phyloP scores from a whole-genome alignment of 1,140 invertebrate species.

The Aphidius ervi region DNA sequence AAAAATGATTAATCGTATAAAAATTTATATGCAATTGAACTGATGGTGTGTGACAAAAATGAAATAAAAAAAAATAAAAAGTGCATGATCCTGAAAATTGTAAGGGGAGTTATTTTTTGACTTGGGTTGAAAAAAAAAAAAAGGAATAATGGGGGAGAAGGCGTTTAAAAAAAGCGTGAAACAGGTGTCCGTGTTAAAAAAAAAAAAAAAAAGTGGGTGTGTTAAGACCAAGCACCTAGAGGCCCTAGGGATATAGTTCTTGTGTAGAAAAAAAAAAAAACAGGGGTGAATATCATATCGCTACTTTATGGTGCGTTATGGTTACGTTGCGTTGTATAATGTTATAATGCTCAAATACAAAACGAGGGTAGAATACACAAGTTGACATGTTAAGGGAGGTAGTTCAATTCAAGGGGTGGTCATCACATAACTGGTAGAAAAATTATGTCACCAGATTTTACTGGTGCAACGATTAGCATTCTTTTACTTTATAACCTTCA shows the following conservation, averaged over 20 bases:
- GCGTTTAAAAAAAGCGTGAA: conserved; percentile 20
- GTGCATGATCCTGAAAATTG: too few relatives aligned
- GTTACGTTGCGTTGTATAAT: conserved; percentile 21
- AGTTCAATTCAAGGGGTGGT: conserved; percentile 7
- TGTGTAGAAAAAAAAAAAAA: not conserved
- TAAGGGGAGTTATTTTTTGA: too few relatives aligned
- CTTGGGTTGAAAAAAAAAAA: too few relatives aligned
- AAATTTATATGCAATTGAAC: too few relatives aligned
- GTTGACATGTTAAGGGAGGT: conserved; percentile 14
- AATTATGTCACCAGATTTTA: not conserved
- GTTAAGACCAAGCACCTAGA: conserved; percentile 9
- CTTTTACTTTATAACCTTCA: not conserved
- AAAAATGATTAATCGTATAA: too few relatives aligned
- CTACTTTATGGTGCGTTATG: conserved; percentile 35
- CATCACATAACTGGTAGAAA: conserved; percentile 3
- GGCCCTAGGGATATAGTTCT: conserved; percentile 9
- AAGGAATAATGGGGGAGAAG: not conserved
- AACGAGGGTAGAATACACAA: conserved; percentile 19
- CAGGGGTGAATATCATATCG: conserved; percentile 39
- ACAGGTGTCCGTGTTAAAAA: conserved; percentile 35
- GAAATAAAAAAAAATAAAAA: too few relatives aligned
- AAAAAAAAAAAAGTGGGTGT: conserved; percentile 30
- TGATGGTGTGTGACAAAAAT: too few relatives aligned
- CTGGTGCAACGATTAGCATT: conserved; percentile 10
- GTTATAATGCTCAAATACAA: not conserved